These are phyloP conservation scores for Tyrophagus putrescentiae DNA, from an alignment of 1,140 invertebrate genomes.

Conservation along the genomic window DNA sequence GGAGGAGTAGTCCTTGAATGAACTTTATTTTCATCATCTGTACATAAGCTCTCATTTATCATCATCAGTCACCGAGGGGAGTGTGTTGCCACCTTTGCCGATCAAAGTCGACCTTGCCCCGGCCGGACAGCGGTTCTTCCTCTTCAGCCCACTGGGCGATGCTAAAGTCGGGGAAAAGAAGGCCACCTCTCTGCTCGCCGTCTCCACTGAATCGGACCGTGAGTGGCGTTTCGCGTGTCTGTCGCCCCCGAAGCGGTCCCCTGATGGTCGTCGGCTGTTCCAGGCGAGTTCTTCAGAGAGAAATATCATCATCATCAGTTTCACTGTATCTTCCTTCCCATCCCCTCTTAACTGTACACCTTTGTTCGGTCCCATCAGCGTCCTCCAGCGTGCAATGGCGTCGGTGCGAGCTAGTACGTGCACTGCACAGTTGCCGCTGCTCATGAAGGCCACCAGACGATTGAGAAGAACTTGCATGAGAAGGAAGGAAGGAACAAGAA, in stretches of 20 bases:
- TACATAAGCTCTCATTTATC: no score
- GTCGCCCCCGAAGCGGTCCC: conserved; percentile 66
- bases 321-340: neutral
- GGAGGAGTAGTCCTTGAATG: no score
- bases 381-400: conserved; percentile 61
- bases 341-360: conserved; percentile 36
- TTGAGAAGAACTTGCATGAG: conserved; percentile 84
- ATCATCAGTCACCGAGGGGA: neutral
- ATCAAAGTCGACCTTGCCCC: neutral
- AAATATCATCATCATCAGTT: neutral
- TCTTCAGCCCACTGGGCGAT: neutral
- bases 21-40: no score
- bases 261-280: conserved; percentile 57
- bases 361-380: conserved; percentile 73
- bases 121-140: conserved; percentile 7
- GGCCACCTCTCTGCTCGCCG: conserved; percentile 13
- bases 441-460: conserved; percentile 67
- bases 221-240: conserved; percentile 77
- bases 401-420: conserved; percentile 57
- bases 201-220: conserved; percentile 41
- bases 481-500: no score
- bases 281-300: conserved; percentile 48
- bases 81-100: neutral
- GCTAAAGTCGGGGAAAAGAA: conserved; percentile 23
- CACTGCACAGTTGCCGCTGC: conserved; percentile 61